A percentile compares a stretch with the other conserved stretches of the same genome.
Conservation (phyloP, 1,140 invertebrate genomes). For the Ruditapes philippinarum region DNA sequence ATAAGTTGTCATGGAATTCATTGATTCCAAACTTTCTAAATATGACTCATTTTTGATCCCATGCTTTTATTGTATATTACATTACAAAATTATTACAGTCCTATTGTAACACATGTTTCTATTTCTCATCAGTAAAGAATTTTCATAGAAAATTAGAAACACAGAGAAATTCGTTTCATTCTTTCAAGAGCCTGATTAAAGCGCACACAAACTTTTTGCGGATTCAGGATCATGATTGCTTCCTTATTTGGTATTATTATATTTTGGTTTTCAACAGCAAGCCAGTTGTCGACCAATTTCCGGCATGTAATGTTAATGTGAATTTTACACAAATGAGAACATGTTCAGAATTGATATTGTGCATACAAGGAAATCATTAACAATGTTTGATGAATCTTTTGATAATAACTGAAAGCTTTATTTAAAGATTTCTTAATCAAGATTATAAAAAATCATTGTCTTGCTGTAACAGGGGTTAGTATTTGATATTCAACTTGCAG, state of each 20-base stretch:
- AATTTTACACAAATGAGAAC: neutral
- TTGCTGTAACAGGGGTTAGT: no score
- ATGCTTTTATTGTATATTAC: neutral
- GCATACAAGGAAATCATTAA: no score
- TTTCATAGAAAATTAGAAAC: neutral
- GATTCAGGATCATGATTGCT: neutral
- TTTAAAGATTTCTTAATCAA: no score
- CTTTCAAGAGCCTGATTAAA: neutral
- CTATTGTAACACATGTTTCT: neutral
- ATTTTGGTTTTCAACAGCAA: neutral
- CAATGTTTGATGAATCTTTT: no score
- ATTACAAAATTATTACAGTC: no score
- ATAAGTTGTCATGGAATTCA: neutral
- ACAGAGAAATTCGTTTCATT: neutral
- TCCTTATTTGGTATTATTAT: neutral
- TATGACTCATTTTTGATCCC: neutral
- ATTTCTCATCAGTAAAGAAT: slow-evolving; percentile 5
- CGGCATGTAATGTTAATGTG: neutral
- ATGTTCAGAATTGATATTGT: no score
- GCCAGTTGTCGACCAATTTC: neutral
- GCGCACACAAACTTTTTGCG: no score
- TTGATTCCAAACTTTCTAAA: neutral
- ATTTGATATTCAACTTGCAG: no score
- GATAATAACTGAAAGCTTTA: no score
- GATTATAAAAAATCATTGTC: no score